Percentiles rank a stretch among this genome's conserved stretches.
phyloP scores from a whole-genome alignment of 2,113 vertebrate genomes.

The Camelus dromedarius region DNA sequence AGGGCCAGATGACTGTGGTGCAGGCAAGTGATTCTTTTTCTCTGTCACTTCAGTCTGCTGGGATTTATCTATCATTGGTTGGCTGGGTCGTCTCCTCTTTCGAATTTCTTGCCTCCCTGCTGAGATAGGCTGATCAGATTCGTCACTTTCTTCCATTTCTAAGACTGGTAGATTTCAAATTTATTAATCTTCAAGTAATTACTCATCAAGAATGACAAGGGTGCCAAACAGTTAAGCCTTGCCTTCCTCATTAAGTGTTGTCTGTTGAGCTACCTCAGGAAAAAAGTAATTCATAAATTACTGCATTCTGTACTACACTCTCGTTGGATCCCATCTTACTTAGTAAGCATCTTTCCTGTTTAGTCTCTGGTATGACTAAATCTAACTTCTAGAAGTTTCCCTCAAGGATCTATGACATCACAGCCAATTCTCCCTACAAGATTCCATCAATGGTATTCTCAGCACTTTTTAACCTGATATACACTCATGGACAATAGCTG shows the following conservation, averaged over 20 bases:
- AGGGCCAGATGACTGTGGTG: not conserved
- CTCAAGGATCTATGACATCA: constrained; percentile 80
- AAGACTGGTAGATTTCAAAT: constrained; percentile 45
- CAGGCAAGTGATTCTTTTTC: constrained; percentile 40
- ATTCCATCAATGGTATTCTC: constrained; percentile 55
- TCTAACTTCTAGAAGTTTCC: constrained; percentile 73
- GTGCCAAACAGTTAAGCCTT: not conserved
- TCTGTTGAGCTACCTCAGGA: not conserved
- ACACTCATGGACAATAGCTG: not conserved
- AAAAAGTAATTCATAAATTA: constrained; percentile 27
- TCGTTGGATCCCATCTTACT: constrained; percentile 73
- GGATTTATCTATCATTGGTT: constrained; percentile 77
- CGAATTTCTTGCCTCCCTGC: constrained; percentile 72
- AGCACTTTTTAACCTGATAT: constrained; percentile 14
- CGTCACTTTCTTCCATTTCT: constrained; percentile 74
- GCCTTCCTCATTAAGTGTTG: constrained; percentile 52
- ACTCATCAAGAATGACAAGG: constrained; percentile 51
- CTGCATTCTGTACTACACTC: constrained; percentile 59
- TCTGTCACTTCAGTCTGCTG: constrained; percentile 75
- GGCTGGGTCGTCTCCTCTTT: constrained; percentile 71
- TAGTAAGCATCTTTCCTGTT: constrained; percentile 65
- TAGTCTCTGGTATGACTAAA: constrained; percentile 53
- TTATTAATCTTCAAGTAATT: constrained; percentile 35
- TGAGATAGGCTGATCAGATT: constrained; percentile 66
- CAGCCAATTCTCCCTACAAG: constrained; percentile 40